Base-by-base conservation (phyloP, 2,888 invertebrate species). In the Idaea straminata region DNA sequence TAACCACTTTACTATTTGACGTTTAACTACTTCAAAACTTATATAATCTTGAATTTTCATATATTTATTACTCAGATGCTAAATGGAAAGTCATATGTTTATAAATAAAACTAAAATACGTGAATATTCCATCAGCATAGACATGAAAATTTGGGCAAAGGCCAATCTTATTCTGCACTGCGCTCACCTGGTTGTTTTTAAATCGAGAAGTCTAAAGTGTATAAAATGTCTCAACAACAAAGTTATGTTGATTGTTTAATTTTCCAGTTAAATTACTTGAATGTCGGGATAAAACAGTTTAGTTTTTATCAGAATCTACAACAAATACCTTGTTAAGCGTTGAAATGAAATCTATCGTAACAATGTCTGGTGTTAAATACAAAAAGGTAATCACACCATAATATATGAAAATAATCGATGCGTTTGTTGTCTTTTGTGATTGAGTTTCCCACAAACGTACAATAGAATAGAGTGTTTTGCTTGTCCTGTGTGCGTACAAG, bases 381-480 rank as follows among this genome's bases (percentile, higher is more conserved):
- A 72, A 68, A 72, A 74, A 68, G 57, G 68, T 71, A 70, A 68
- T 71, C 67, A 65, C 64, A 71, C 72, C 68, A 67, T 69, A 25
- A 25, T 25, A 47, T 66, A 71, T 76, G 76, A 78, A 78, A 82
- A 79, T 76, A 70, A 73, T 75, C 71, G 73, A 78, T 78, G 79
- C 78, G 77, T 82, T 83, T 81, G 81, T 79, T 83, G 84, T 83
- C 81, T 87, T 83, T 87, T 86, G 84, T 87, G 82, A 82, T 83
- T 74, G 74, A 84, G 73, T 86, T 91, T 92, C 91, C 86, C 92
- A 92, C 87, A 87, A 83, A 73, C 78, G 75, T 71, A 76, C 89
- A 91, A 90, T 90, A 79, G 86, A 85, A 78, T 78, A 78, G 83
- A 83, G 83, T 87, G 88, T 89, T 89, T 88, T 85, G 84, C 81